A percentile compares a stretch with the other conserved stretches of the same genome.
These are phyloP conservation scores for Anoplopoma fimbria DNA, from an alignment of 2,113 vertebrate species.

Conservation along the genomic window DNA sequence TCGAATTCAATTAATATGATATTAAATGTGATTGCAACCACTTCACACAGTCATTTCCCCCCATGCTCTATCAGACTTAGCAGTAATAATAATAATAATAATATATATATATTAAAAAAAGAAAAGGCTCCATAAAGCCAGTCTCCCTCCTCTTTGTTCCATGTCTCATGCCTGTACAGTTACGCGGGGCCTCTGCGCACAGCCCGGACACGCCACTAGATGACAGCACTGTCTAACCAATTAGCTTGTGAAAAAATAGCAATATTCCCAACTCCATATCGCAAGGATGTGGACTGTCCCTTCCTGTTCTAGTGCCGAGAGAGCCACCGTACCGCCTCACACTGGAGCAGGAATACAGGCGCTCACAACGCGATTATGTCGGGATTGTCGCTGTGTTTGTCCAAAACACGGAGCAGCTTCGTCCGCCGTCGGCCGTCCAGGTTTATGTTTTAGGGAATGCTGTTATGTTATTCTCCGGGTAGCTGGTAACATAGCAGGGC, in stretches of 20 bases:
- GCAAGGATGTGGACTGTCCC: constrained; percentile 85
- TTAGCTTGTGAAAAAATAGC: constrained; percentile 58
- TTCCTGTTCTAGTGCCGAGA: constrained; percentile 88
- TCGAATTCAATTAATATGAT: background rate
- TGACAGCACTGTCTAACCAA: constrained; percentile 81
- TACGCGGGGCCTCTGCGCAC: constrained; percentile 40
- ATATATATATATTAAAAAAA: too few relatives aligned
- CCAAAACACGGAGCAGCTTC: constrained; percentile 66
- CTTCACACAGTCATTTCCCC: background rate
- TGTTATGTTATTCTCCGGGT: constrained; percentile 69
- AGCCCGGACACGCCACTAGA: constrained; percentile 77
- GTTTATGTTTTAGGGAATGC: constrained; percentile 65
- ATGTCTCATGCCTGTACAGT: background rate
- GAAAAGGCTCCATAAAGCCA: background rate
- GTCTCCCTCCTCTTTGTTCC: constrained; percentile 57
- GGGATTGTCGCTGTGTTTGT: constrained; percentile 59
- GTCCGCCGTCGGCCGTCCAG: constrained; percentile 52
- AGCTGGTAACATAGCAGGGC: constrained; percentile 74
- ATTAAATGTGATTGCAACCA: background rate
- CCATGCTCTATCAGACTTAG: background rate
- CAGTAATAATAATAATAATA: background rate
- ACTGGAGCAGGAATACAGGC: constrained; percentile 78
- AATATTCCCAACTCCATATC: constrained; percentile 81
- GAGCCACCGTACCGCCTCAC: constrained; percentile 81
- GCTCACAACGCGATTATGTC: constrained; percentile 78